Conservation (phyloP, 35 echinoderm and acorn worm genomes). For the Ophiothrix spiculata region DNA sequence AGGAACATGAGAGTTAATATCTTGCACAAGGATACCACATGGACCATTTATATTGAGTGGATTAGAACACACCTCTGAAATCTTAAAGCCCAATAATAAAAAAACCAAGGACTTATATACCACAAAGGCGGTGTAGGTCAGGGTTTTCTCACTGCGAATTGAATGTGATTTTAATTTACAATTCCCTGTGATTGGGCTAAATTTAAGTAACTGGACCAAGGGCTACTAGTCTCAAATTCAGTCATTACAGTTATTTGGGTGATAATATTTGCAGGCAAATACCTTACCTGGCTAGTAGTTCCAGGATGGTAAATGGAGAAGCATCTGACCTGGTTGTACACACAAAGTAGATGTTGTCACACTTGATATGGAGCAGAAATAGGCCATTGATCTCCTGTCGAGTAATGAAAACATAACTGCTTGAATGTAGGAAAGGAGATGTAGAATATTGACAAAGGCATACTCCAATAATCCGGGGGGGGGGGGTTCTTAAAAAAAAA, state of each 20-base stretch:
- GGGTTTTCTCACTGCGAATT: neutral
- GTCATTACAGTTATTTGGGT: neutral
- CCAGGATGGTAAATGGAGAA: slow-evolving; percentile 54
- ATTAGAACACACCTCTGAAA: too few relatives aligned
- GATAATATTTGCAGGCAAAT: neutral
- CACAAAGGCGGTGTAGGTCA: neutral
- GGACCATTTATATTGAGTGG: too few relatives aligned
- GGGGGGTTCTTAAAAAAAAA: neutral
- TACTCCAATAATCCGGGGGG: neutral
- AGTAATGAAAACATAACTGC: neutral
- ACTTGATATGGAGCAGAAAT: slow-evolving; percentile 49
- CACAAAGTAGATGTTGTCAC: slow-evolving; percentile 44
- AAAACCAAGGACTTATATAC: neutral
- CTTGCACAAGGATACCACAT: too few relatives aligned
- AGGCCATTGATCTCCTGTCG: slow-evolving; percentile 14
- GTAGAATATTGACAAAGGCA: neutral
- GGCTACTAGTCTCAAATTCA: neutral
- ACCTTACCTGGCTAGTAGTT: slow-evolving; percentile 63
- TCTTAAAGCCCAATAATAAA: too few relatives aligned
- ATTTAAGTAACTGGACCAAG: neutral
- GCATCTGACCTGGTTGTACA: slow-evolving; percentile 36
- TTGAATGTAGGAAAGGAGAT: neutral
- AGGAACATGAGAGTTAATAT: too few relatives aligned
- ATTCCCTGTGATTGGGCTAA: neutral
- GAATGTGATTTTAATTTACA: neutral